Evolutionary conservation across 2,888 invertebrate genomes (phyloP).

Genomic region (Cremastinae sp.): DNA sequence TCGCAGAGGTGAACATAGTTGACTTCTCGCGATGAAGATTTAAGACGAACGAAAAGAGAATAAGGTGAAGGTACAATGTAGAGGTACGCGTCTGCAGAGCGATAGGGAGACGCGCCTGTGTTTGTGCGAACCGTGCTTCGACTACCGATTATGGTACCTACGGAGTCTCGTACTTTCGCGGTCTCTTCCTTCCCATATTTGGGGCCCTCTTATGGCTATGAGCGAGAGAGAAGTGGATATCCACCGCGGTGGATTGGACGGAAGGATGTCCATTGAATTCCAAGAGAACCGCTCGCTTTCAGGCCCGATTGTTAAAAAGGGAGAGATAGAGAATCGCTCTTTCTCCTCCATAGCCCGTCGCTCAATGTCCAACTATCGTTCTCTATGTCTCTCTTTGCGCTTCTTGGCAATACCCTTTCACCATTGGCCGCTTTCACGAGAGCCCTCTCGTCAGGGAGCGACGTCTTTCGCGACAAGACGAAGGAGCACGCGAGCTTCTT

Average conservation of each 20-base stretch:
- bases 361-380: slow-evolving; percentile 72
- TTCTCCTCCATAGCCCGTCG: slow-evolving; percentile 72
- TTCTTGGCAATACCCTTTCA: slow-evolving; percentile 44
- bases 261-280: slow-evolving; percentile 71
- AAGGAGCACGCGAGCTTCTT: slow-evolving; percentile 43
- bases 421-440: slow-evolving; percentile 59
- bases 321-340: slow-evolving; percentile 45
- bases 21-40: slow-evolving; percentile 59
- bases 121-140: slow-evolving; percentile 59
- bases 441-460: slow-evolving; percentile 46
- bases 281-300: slow-evolving; percentile 57
- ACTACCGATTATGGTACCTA: slow-evolving; percentile 66
- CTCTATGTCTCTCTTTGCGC: slow-evolving; percentile 73
- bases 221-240: slow-evolving; percentile 51
- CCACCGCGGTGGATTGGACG: slow-evolving; percentile 57
- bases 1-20: slow-evolving; percentile 52
- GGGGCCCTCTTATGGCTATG: slow-evolving; percentile 63
- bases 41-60: slow-evolving; percentile 53
- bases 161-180: slow-evolving; percentile 49
- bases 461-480: slow-evolving; percentile 49
- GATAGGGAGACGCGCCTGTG: slow-evolving; percentile 43
- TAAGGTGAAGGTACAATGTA: slow-evolving; percentile 47
- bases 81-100: slow-evolving; percentile 40
- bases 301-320: slow-evolving; percentile 46
- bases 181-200: slow-evolving; percentile 65